phyloP scores from a whole-genome alignment of 2,797 vertebrate species.

The Notamacropus eugenii region DNA sequence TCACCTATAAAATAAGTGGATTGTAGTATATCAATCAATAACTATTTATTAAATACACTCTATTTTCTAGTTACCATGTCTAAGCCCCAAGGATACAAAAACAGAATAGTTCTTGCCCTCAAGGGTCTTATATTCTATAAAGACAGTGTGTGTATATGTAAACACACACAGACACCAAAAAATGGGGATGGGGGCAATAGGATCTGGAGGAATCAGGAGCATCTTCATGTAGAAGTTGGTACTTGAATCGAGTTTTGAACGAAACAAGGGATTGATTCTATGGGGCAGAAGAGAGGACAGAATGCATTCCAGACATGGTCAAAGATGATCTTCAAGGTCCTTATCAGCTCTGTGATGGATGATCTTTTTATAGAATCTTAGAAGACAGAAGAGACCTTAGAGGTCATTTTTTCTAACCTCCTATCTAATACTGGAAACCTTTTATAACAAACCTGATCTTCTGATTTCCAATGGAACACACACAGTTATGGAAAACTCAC shows the following conservation, averaged over 20 bases:
- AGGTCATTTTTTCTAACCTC: too few relatives aligned
- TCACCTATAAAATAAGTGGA: not conserved
- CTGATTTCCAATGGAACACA: too few relatives aligned
- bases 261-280: not conserved
- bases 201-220: too few relatives aligned
- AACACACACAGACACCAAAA: not conserved
- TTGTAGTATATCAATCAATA: not conserved
- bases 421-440: too few relatives aligned
- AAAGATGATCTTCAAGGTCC: not conserved
- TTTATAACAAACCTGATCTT: too few relatives aligned
- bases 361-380: too few relatives aligned
- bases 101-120: not conserved
- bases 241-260: not conserved
- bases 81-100: not conserved
- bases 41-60: not conserved
- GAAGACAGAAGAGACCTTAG: too few relatives aligned
- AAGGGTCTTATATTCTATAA: not conserved
- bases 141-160: not conserved
- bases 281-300: not conserved
- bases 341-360: not conserved
- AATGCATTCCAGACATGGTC: not conserved
- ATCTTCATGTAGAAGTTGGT: too few relatives aligned
- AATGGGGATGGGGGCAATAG: not conserved
- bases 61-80: not conserved
- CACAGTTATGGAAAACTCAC: too few relatives aligned